These are phyloP conservation scores for Poeciliopsis presidionis DNA, from an alignment of 2,797 vertebrate species.

Conservation along the genomic window DNA sequence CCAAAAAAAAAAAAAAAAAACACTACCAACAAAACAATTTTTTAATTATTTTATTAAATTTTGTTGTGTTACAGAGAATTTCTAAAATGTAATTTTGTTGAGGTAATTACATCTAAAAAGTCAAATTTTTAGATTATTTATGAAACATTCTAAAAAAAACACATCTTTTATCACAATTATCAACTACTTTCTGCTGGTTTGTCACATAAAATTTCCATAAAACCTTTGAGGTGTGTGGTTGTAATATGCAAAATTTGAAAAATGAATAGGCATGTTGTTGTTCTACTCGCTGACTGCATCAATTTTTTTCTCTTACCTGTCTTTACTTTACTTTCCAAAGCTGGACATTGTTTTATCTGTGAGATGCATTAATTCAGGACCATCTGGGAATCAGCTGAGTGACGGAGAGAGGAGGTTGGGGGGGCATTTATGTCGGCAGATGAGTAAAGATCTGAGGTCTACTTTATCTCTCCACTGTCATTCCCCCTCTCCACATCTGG, in stretches of 20 bases:
- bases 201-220: background rate
- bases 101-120: background rate
- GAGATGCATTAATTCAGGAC: conserved; percentile 40
- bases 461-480: conserved; percentile 62
- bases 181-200: background rate
- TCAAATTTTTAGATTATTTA: background rate
- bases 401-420: conserved; percentile 53
- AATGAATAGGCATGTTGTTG: background rate
- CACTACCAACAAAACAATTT: background rate
- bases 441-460: conserved; percentile 56
- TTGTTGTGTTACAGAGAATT: background rate
- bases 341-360: conserved; percentile 31
- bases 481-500: conserved; percentile 38
- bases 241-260: background rate
- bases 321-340: conserved; percentile 1
- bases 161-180: background rate
- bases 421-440: conserved; percentile 44
- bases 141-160: background rate
- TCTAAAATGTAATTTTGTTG: background rate
- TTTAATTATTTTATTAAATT: background rate
- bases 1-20: no score
- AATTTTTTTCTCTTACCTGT: background rate
- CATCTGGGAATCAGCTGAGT: conserved; percentile 39
- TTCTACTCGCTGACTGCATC: background rate
- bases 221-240: no score